phyloP scores from a whole-genome alignment of 1,140 invertebrate species.

The Drosophila kepulauana region DNA sequence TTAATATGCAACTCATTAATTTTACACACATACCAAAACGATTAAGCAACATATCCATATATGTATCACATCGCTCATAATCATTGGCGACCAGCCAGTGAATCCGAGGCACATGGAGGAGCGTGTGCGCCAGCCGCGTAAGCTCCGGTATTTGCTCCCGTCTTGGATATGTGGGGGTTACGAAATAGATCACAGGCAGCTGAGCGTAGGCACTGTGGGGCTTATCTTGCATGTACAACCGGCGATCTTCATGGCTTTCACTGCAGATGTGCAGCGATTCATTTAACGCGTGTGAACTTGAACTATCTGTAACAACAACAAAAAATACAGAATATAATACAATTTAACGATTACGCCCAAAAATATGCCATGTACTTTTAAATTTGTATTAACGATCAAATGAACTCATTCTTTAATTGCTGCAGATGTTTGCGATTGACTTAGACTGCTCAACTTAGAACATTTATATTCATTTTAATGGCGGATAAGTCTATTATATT shows the following conservation, averaged over 20 bases:
- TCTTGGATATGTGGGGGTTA: conserved; percentile 91
- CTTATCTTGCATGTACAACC: conserved; percentile 73
- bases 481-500: too few species aligned
- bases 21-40: conserved; percentile 83
- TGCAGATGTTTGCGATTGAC: too few species aligned
- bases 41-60: conserved; percentile 86
- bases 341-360: conserved; percentile 19
- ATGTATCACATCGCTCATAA: conserved; percentile 84
- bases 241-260: conserved; percentile 66
- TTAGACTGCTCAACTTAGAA: too few species aligned
- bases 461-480: too few species aligned
- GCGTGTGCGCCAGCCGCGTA: conserved; percentile 93
- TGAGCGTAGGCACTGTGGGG: conserved; percentile 58
- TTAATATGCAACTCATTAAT: not conserved
- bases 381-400: too few species aligned
- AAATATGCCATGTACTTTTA: conserved; percentile 13
- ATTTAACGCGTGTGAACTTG: conserved; percentile 53
- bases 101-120: conserved; percentile 93
- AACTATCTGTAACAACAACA: conserved; percentile 44
- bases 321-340: conserved; percentile 6
- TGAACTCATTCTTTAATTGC: too few species aligned
- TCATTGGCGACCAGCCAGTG: conserved; percentile 98
- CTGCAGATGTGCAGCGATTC: conserved; percentile 71
- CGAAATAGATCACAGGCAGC: conserved; percentile 87
- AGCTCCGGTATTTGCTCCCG: conserved; percentile 96